Conservation (phyloP, 2,888 invertebrate species). For the Ligdia adustata region DNA sequence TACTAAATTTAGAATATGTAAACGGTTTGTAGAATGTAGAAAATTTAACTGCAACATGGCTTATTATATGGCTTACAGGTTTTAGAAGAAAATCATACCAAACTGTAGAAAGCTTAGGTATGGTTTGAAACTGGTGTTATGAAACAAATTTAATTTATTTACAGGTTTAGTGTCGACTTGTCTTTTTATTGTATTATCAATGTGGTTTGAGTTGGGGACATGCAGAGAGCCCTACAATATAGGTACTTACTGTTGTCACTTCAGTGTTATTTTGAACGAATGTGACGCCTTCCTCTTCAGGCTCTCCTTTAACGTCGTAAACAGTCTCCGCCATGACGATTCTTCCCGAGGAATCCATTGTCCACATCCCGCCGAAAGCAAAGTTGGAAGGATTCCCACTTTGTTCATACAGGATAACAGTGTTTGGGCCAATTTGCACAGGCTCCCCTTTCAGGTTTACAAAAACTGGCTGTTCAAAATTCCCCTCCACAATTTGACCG, state of each 20-base stretch:
- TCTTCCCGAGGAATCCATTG: conserved; percentile 76
- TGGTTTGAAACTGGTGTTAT: too few species aligned
- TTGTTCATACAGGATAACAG: conserved; percentile 78
- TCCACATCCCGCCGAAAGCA: conserved; percentile 80
- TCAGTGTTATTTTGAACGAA: conserved; percentile 73
- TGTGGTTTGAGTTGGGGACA: too few species aligned
- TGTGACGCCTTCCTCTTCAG: conserved; percentile 69
- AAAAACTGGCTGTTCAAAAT: conserved; percentile 79
- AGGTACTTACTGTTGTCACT: conserved; percentile 69
- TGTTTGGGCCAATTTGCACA: conserved; percentile 77
- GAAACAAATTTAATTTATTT: too few species aligned
- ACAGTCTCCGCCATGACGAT: conserved; percentile 82
- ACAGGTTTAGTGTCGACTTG: too few species aligned
- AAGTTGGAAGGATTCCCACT: conserved; percentile 77
- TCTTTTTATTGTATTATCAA: too few species aligned
- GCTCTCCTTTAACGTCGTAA: conserved; percentile 79
- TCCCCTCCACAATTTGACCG: conserved; percentile 75
- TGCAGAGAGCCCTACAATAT: too few species aligned
- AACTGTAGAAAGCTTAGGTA: too few species aligned
- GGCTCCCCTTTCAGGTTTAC: conserved; percentile 81
- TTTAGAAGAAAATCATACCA: too few species aligned
- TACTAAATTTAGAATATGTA: too few species aligned
- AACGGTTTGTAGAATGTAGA: too few species aligned
- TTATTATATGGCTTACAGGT: too few species aligned
- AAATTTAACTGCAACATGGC: too few species aligned